A percentile compares a stretch with the other conserved stretches of the same genome.
phyloP scores from a whole-genome alignment of 2,888 invertebrate species.

The Nephrotoma flavescens region DNA sequence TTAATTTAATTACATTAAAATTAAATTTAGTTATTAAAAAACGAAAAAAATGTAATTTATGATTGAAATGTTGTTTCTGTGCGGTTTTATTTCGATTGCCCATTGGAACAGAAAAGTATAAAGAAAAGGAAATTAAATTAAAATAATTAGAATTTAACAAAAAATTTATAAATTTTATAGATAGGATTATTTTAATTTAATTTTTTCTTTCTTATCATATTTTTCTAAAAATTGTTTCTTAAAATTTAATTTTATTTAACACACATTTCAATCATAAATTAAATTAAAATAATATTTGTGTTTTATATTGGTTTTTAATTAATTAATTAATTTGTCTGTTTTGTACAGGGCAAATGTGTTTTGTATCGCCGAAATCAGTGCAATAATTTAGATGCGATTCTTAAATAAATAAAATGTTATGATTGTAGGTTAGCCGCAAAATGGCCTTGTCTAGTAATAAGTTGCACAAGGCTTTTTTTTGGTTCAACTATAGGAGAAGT shows the following conservation, averaged over 20 bases:
- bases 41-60: constrained; percentile 19
- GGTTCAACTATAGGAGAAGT: too few species aligned
- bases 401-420: too few species aligned
- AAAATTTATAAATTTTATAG: background rate
- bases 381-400: too few species aligned
- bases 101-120: constrained; percentile 24
- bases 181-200: constrained; percentile 12
- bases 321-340: background rate
- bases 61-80: constrained; percentile 38
- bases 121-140: background rate
- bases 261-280: constrained; percentile 34
- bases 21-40: background rate
- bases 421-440: too few species aligned
- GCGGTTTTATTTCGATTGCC: constrained; percentile 11
- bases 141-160: constrained; percentile 11
- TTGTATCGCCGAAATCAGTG: background rate
- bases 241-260: constrained; percentile 14
- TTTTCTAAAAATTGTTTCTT: background rate
- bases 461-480: too few species aligned
- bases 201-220: background rate
- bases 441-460: too few species aligned
- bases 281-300: background rate
- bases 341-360: background rate
- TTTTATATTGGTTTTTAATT: background rate
- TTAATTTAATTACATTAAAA: background rate